Evolutionary conservation across 2,113 vertebrate species (phyloP), one percentile per base, ranked within the genome.

Genomic region (Phoxinus phoxinus): DNA sequence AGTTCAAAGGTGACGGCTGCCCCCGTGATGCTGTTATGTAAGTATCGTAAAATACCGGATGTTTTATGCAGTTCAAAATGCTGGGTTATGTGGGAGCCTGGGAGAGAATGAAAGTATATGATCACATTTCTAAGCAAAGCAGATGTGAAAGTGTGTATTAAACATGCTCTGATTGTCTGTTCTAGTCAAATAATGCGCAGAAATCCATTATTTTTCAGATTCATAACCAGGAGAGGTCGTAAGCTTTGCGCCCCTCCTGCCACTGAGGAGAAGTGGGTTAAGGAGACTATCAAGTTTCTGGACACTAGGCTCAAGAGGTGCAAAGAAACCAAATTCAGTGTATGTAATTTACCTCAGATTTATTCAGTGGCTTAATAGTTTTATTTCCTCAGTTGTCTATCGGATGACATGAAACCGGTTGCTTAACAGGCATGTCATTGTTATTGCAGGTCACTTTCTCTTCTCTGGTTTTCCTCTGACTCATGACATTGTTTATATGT

Each of bases 11-110:
- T 21, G 44, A 89, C 0, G 90, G 90, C 37, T 91, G 90, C 30
- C 0, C 41, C 32, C 85, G 79, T 19, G 30, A 78, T 61, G 90
- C 90, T 12, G 65, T 90, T 35, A 6, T 91, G 90, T 91, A 71
- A 90, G 74, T 76, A 19, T 53, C 10, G 37, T 19, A 67, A 59
- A 69, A 23, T 37, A 10, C 11, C 41, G 10, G 12, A 56, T 3
- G 19, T 7, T 56, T 21, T 21, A 21, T 7, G 51, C 51, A 53
- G 6, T 56, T 23, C 53, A 56, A 56, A 23, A 23, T 56, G 12
- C 8, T 41, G 21, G 19, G n/a, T 13, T 17, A 41, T 71, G 9
- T 71, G 32, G 17, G 65, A 69, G 65, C 32, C 32, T 71, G 35
- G 35, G 19, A 37, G 19, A 37, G 30, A 23, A 69, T 2, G 3